Conservation (phyloP, 2,113 vertebrate species). For the Paratilapia polleni region DNA sequence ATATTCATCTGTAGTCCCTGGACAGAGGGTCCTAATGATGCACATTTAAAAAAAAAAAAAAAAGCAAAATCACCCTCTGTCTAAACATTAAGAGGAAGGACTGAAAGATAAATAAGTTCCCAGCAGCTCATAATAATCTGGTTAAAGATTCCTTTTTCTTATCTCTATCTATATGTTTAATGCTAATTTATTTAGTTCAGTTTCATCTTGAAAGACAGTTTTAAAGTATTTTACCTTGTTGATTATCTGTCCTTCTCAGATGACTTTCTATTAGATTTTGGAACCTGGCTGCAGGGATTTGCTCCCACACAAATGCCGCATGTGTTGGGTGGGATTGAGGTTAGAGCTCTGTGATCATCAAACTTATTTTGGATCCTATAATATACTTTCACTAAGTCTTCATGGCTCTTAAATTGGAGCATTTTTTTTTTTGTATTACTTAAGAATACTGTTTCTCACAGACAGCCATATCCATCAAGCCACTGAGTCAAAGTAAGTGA, state of each 20-base stretch:
- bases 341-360: neutral
- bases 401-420: neutral
- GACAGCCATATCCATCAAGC: conserved; percentile 17
- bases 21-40: neutral
- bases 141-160: neutral
- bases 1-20: neutral
- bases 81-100: neutral
- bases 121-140: neutral
- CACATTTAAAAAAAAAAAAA: too few relatives aligned
- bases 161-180: too few relatives aligned
- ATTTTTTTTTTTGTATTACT: neutral
- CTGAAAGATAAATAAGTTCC: neutral
- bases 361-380: neutral
- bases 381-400: neutral
- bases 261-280: neutral
- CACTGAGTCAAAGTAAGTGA: conserved; percentile 12
- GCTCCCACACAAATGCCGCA: neutral
- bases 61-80: neutral
- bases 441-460: neutral
- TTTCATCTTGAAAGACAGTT: neutral
- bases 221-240: neutral
- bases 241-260: neutral
- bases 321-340: neutral
- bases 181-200: neutral
- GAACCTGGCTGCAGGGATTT: neutral